Evolutionary conservation across 2,113 vertebrate species (phyloP).

Genomic region (Oreocharis arfaki): DNA sequence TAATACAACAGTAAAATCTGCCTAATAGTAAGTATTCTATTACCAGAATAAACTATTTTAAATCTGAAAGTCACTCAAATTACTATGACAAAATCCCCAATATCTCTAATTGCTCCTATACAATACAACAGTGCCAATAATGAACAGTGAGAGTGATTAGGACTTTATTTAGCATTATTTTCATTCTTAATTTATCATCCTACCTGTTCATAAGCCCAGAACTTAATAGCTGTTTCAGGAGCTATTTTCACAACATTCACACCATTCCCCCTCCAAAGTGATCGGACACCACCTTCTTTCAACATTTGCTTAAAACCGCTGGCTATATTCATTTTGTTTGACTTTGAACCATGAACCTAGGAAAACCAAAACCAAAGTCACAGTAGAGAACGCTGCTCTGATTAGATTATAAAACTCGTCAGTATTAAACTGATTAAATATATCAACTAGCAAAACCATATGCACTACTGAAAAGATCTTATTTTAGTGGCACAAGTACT

Average conservation of each 20-base stretch:
- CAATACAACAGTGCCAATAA: neutral
- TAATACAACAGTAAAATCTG: neutral
- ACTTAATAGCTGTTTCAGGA: slow-evolving; percentile 94
- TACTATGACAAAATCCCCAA: neutral
- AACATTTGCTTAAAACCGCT: slow-evolving; percentile 89
- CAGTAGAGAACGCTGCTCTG: neutral
- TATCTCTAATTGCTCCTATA: too few species aligned
- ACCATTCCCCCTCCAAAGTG: slow-evolving; percentile 93
- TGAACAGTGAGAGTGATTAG: neutral
- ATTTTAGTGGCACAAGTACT: neutral
- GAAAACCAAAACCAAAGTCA: neutral
- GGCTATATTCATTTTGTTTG: slow-evolving; percentile 79
- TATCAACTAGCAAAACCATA: neutral
- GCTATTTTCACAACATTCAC: slow-evolving; percentile 95
- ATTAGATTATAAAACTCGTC: neutral
- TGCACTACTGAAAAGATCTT: neutral
- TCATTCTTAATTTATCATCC: neutral
- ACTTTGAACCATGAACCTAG: slow-evolving; percentile 88
- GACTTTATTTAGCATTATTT: neutral
- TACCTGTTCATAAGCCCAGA: slow-evolving; percentile 95
- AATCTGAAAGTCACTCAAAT: neutral
- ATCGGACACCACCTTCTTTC: slow-evolving; percentile 83
- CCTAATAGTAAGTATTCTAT: neutral
- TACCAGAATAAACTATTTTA: neutral
- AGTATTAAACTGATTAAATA: neutral